Percentiles rank a stretch among this genome's conserved stretches.
Evolutionary conservation across 2,113 vertebrate genomes (phyloP).

Genomic region (Cottus gobio): DNA sequence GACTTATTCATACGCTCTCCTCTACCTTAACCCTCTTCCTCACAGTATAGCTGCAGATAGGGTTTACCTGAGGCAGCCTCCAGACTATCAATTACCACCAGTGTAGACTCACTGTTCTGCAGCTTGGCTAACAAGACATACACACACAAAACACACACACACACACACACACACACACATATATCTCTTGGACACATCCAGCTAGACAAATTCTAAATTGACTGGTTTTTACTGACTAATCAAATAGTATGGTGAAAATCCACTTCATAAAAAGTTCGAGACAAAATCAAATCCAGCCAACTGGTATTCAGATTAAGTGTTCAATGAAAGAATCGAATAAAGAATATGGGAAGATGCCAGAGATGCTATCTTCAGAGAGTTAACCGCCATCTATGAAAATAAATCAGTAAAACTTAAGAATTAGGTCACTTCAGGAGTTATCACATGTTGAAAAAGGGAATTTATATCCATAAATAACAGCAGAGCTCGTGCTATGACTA

Average conservation of each 20-base stretch:
- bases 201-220: slow-evolving; percentile 45
- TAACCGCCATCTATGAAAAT: background rate
- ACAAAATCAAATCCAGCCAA: slow-evolving; percentile 36
- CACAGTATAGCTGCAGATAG: slow-evolving; percentile 60
- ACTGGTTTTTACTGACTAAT: background rate
- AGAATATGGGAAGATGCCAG: slow-evolving; percentile 17
- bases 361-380: slow-evolving; percentile 16
- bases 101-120: slow-evolving; percentile 74
- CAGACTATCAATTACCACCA: slow-evolving; percentile 84
- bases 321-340: background rate
- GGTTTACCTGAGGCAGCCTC: slow-evolving; percentile 84
- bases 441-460: background rate
- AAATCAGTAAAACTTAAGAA: slow-evolving; percentile 3
- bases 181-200: slow-evolving; percentile 31
- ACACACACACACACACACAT: slow-evolving; percentile 8
- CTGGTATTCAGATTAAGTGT: slow-evolving; percentile 32
- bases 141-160: slow-evolving; percentile 20
- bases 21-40: slow-evolving; percentile 36
- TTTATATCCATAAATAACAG: background rate
- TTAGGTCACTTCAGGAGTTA: slow-evolving; percentile 14
- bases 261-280: slow-evolving; percentile 14
- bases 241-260: slow-evolving; percentile 18
- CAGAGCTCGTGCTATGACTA: background rate
- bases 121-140: slow-evolving; percentile 65
- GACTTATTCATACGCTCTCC: slow-evolving; percentile 69